Percentiles rank a stretch among this genome's conserved stretches.
These are phyloP conservation scores for Parotia lawesii DNA, from an alignment of 2,113 vertebrate species.

Conservation along the genomic window DNA sequence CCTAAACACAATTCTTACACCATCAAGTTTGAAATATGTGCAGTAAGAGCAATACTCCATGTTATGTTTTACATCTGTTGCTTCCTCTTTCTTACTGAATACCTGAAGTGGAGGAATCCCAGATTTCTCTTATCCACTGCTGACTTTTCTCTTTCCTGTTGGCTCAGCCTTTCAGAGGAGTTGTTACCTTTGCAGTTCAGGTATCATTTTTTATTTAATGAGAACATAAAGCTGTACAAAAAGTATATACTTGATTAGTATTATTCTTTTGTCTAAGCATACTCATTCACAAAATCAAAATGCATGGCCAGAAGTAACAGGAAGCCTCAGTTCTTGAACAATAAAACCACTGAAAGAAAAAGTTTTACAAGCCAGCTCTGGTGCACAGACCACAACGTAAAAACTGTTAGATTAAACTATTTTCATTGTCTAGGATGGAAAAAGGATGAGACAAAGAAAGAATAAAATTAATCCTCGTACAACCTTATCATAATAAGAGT, in stretches of 20 bases:
- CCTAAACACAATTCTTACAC: background rate
- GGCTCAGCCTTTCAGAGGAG: background rate
- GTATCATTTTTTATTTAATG: background rate
- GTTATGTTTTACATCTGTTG: background rate
- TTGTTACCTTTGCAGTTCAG: background rate
- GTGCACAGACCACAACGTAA: conserved; percentile 27
- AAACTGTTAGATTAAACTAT: background rate
- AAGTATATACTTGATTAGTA: background rate
- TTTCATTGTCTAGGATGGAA: conserved; percentile 4
- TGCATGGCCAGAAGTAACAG: background rate
- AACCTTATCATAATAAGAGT: background rate
- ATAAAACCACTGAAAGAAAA: conserved; percentile 41
- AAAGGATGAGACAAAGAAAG: background rate
- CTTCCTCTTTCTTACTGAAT: background rate
- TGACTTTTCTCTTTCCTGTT: background rate
- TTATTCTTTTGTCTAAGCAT: background rate
- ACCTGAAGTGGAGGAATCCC: background rate
- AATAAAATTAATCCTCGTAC: background rate
- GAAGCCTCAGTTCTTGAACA: conserved; percentile 34
- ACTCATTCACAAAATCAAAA: conserved; percentile 13
- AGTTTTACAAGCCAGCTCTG: conserved; percentile 32
- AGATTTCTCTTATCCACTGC: background rate
- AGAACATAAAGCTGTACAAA: background rate
- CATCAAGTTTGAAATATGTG: background rate
- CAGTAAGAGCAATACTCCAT: background rate